Base-by-base conservation (phyloP, 2,113 vertebrate genomes). In the Cnemophilus loriae region DNA sequence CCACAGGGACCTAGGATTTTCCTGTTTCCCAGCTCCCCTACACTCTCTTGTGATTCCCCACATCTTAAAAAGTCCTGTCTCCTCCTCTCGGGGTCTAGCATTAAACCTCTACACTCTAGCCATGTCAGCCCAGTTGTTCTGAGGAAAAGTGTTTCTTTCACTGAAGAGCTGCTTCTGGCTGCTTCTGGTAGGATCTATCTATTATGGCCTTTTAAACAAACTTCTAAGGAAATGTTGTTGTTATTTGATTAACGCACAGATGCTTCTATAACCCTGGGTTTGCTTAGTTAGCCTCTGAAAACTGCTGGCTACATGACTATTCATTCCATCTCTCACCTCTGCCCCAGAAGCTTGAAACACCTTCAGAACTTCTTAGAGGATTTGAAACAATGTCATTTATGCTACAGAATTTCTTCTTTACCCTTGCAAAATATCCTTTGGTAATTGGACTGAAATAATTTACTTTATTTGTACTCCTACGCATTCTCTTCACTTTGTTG, bases 91-190 rank as follows among this genome's bases (percentile, higher is more conserved):
- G 98, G 97, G 82, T 95, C 97, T 98, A 98, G 98, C 98, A 98
- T 98, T 96, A 92, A 98, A 98, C 98, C 98, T 97, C 98, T 97
- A 83, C 98, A 97, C 96, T 97, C 97, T 98, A 98, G 97, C 98
- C 98, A 97, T 97, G 98, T 98, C 98, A 98, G 99, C 97, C 98
- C 98, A 94, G 97, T 98, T 97, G 98, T 98, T 97, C 99, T 99
- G 98, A 99, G 99, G 99, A 99, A 99, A 98, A 99, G 98, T 94
- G 98, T 99, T 98, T 99, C 99, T 98, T 99, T 99, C 99, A 99
- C 98, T 97, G 99, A 99, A 98, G 98, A 99, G 98, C 98, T 99
- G 98, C 98, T 99, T 98, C 98, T 98, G 98, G 98, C 98, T 98
- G 98, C 98, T 98, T 99, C 99, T 94, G 99, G 99, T 99, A 99